Conservation (phyloP, 2,888 invertebrate species). For the Monopis laevigella region DNA sequence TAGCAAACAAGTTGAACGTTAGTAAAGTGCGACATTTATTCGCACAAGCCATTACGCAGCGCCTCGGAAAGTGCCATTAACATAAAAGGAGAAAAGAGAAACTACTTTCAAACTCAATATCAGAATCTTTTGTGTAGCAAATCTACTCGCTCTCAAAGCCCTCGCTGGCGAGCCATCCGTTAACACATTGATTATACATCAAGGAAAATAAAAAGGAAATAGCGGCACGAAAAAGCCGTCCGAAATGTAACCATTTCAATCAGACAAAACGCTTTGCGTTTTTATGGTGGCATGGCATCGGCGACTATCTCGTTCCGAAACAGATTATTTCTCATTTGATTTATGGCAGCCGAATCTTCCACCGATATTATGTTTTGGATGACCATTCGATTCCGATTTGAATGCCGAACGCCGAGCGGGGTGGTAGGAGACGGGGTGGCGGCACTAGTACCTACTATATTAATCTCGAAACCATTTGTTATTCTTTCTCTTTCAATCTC, state of each 20-base stretch:
- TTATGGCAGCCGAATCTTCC: constrained; percentile 65
- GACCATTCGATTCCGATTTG: constrained; percentile 69
- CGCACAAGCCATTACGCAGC: constrained; percentile 48
- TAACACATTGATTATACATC: constrained; percentile 68
- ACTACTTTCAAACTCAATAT: constrained; percentile 65
- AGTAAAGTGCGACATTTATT: constrained; percentile 50
- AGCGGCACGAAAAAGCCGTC: constrained; percentile 50
- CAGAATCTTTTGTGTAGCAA: constrained; percentile 63
- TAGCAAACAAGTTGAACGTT: constrained; percentile 22
- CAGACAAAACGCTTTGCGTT: constrained; percentile 67
- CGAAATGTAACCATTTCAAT: constrained; percentile 60
- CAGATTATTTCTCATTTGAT: constrained; percentile 70
- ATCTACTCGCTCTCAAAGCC: constrained; percentile 47
- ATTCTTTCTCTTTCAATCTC: constrained; percentile 38
- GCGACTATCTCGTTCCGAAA: constrained; percentile 63
- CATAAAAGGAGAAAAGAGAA: constrained; percentile 58
- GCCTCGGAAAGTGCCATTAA: constrained; percentile 57
- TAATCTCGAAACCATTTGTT: constrained; percentile 68
- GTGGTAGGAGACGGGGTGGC: constrained; percentile 62
- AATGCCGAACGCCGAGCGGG: constrained; percentile 64
- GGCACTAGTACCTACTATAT: constrained; percentile 54
- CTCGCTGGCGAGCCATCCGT: constrained; percentile 56
- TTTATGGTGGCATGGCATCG: constrained; percentile 59
- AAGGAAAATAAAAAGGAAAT: constrained; percentile 63
- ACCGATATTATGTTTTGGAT: constrained; percentile 68